These are phyloP conservation scores for Tringa solitaria DNA, from an alignment of 2,113 vertebrate genomes.

Conservation along the genomic window DNA sequence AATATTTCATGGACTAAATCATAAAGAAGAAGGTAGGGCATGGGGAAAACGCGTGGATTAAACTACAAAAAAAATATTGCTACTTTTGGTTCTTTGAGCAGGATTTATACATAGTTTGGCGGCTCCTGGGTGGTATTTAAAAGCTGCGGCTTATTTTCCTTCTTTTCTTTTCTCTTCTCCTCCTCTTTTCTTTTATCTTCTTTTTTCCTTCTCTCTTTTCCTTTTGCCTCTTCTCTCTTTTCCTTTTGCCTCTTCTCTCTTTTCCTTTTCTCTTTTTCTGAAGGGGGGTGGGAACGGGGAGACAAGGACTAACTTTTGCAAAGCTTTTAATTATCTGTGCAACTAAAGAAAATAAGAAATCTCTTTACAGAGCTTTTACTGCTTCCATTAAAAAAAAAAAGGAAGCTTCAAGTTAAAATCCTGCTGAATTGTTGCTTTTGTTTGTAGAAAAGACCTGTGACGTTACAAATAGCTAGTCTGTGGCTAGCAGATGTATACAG, in stretches of 20 bases:
- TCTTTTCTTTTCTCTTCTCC: background rate
- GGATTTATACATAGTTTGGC: background rate
- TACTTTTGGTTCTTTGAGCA: constrained; percentile 3
- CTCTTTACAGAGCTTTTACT: background rate
- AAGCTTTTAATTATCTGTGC: background rate
- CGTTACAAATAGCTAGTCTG: constrained; percentile 29
- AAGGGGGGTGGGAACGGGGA: accelerated
- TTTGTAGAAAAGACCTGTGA: constrained; percentile 20
- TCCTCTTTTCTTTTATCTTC: background rate
- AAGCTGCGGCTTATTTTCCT: background rate
- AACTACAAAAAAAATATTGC: background rate
- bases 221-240: too few relatives aligned
- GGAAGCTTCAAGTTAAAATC: background rate
- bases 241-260: accelerated
- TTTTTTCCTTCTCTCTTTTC: background rate
- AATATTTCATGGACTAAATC: constrained; percentile 72
- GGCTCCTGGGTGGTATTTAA: constrained; percentile 17
- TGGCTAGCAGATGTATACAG: constrained; percentile 6
- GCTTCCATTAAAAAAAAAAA: background rate
- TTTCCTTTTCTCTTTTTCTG: background rate
- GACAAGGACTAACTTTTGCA: background rate
- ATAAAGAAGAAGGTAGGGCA: constrained; percentile 73
- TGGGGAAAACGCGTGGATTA: background rate
- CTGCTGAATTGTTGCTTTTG: constrained; percentile 30
- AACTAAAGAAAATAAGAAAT: background rate